Evolutionary conservation across 2,888 invertebrate genomes (phyloP).

Genomic region (Anodontia alba): DNA sequence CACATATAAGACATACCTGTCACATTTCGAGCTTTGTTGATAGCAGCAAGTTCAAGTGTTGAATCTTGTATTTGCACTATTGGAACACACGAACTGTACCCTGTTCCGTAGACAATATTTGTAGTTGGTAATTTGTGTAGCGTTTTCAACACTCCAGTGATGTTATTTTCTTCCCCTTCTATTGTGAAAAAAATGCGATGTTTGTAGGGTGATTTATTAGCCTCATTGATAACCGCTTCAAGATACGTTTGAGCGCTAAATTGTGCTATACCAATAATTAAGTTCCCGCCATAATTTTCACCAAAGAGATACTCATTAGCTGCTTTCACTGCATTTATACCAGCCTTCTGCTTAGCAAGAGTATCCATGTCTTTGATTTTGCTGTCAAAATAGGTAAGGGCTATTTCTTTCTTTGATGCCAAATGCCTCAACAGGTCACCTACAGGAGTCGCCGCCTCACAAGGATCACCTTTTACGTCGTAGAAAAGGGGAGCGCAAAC

Average conservation of each 20-base stretch:
- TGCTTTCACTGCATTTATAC: slow-evolving; percentile 1
- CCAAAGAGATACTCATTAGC: slow-evolving; percentile 3
- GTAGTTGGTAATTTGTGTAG: slow-evolving; percentile 24
- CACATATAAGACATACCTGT: slow-evolving; percentile 23
- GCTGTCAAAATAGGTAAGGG: slow-evolving; percentile 22
- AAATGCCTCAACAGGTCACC: background rate
- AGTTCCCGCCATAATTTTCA: slow-evolving; percentile 22
- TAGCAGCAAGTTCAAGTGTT: slow-evolving; percentile 19
- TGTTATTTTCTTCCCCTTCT: slow-evolving; percentile 24
- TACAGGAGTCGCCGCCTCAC: slow-evolving; percentile 15
- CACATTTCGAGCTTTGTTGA: slow-evolving; percentile 23
- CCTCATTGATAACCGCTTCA: slow-evolving; percentile 3
- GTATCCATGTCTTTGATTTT: slow-evolving; percentile 26
- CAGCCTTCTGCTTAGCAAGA: background rate
- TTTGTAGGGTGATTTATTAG: slow-evolving; percentile 1
- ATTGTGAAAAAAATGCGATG: slow-evolving; percentile 25
- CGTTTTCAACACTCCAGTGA: background rate
- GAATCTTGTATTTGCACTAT: background rate
- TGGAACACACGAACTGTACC: slow-evolving; percentile 15
- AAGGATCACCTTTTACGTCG: slow-evolving; percentile 20
- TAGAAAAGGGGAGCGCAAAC: slow-evolving; percentile 22
- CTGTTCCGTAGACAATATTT: slow-evolving; percentile 28
- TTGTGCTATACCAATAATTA: slow-evolving; percentile 18
- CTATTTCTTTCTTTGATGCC: slow-evolving; percentile 9
- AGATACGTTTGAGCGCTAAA: slow-evolving; percentile 20